Evolutionary conservation across 2,888 invertebrate species (phyloP).

Genomic region (Capitulum mitella): DNA sequence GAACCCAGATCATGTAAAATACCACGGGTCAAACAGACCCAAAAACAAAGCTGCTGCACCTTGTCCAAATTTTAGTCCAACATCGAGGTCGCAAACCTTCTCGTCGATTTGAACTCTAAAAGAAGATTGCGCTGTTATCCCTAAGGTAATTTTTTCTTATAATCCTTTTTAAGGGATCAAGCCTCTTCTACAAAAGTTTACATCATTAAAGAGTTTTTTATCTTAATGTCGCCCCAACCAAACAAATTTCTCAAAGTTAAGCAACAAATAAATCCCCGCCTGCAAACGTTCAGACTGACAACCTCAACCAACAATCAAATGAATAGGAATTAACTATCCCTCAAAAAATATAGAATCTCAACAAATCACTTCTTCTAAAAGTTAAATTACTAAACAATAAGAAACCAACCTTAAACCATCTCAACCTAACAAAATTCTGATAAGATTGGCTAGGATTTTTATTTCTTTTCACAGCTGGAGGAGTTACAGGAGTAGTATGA

Average conservation of each 20-base stretch:
- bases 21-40: slow-evolving; percentile 64
- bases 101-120: slow-evolving; percentile 64
- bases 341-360: no score
- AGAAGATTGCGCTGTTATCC: slow-evolving; percentile 77
- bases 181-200: slow-evolving; percentile 34
- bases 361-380: no score
- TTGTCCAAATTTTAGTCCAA: slow-evolving; percentile 68
- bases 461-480: no score
- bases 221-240: slow-evolving; percentile 60
- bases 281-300: no score
- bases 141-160: slow-evolving; percentile 67
- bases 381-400: no score
- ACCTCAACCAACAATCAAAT: no score
- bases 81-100: slow-evolving; percentile 79
- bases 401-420: no score
- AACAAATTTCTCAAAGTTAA: slow-evolving; percentile 47
- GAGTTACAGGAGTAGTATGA: no score
- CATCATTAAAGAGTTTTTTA: slow-evolving; percentile 52
- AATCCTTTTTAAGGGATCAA: slow-evolving; percentile 56
- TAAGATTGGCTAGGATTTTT: no score
- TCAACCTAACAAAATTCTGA: no score
- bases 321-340: no score
- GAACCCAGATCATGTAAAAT: slow-evolving; percentile 83
- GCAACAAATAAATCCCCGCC: slow-evolving; percentile 40
- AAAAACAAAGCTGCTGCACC: slow-evolving; percentile 56